A percentile compares a stretch with the other conserved stretches of the same genome.
Conservation (phyloP, 1,140 invertebrate species). For the Drosophila nigromelanica region DNA sequence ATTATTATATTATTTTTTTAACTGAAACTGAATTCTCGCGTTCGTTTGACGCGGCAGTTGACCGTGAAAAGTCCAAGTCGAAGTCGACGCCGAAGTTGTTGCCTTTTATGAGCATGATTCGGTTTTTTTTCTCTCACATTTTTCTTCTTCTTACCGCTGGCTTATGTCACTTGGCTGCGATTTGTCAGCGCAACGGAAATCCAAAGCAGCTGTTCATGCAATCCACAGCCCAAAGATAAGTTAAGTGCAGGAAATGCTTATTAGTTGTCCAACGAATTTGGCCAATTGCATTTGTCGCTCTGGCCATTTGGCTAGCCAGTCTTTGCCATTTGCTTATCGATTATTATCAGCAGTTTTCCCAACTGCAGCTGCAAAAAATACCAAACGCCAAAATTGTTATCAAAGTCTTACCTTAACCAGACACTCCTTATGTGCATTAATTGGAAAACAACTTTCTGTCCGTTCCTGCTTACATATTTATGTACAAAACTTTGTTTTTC, state of each 20-base stretch:
- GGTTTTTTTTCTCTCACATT: slow-evolving; percentile 34
- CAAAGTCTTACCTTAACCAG: not conserved
- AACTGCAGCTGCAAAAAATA: slow-evolving; percentile 42
- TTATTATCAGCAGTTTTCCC: slow-evolving; percentile 27
- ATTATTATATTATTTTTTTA: no score
- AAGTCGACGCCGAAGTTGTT: slow-evolving; percentile 28
- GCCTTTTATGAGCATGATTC: slow-evolving; percentile 74
- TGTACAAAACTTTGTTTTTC: no score
- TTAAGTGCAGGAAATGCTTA: slow-evolving; percentile 49
- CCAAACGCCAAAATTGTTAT: slow-evolving; percentile 49
- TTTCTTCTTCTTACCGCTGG: slow-evolving; percentile 2
- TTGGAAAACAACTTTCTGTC: no score
- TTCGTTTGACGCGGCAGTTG: slow-evolving; percentile 57
- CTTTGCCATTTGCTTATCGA: slow-evolving; percentile 24
- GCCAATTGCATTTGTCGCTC: slow-evolving; percentile 41
- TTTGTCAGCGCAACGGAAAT: slow-evolving; percentile 41
- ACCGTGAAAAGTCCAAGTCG: slow-evolving; percentile 66
- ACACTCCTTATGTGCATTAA: no score
- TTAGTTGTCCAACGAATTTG: slow-evolving; percentile 35
- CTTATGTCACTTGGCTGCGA: slow-evolving; percentile 69
- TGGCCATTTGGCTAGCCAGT: slow-evolving; percentile 37
- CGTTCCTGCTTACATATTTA: no score
- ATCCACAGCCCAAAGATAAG: slow-evolving; percentile 19
- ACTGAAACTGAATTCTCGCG: slow-evolving; percentile 29
- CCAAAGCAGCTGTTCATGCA: slow-evolving; percentile 41